These are phyloP conservation scores for Arion vulgaris DNA, from an alignment of 1,140 invertebrate genomes.

Conservation along the genomic window DNA sequence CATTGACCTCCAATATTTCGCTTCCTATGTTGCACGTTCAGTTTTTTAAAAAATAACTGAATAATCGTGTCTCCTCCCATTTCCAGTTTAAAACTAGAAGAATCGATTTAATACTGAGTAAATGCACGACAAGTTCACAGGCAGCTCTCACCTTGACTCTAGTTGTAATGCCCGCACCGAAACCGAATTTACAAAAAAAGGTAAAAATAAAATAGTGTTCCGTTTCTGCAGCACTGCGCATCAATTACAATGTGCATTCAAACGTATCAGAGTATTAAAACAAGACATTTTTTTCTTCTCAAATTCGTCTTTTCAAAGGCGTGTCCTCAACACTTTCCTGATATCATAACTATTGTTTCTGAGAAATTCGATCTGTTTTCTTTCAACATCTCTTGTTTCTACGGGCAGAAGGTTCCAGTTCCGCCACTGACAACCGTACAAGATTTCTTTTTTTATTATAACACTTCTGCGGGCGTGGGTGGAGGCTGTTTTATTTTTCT, in stretches of 20 bases:
- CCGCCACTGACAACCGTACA: not conserved
- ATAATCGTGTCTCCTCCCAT: too few relatives aligned
- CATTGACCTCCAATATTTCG: too few relatives aligned
- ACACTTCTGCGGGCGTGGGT: not conserved
- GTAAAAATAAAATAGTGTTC: too few relatives aligned
- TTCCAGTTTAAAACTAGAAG: too few relatives aligned
- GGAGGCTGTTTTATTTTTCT: not conserved
- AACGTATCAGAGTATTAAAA: not conserved
- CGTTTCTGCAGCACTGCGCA: not conserved
- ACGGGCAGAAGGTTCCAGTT: not conserved
- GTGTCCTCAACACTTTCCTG: not conserved
- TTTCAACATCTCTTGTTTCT: not conserved
- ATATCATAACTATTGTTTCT: not conserved
- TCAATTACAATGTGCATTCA: not conserved
- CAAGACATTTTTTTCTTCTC: not conserved
- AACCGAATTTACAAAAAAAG: too few relatives aligned
- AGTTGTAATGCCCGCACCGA: too few relatives aligned
- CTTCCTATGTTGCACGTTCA: too few relatives aligned
- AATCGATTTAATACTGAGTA: too few relatives aligned
- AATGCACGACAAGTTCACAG: too few relatives aligned
- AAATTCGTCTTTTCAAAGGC: not conserved
- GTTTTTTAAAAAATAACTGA: too few relatives aligned
- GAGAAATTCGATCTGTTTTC: constrained; percentile 11
- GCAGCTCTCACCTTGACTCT: too few relatives aligned
- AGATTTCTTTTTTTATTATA: not conserved